Percentiles rank a stretch among this genome's conserved stretches.
These are phyloP conservation scores for Okamejei kenojei DNA, from an alignment of 2,797 vertebrate genomes.

Conservation along the genomic window DNA sequence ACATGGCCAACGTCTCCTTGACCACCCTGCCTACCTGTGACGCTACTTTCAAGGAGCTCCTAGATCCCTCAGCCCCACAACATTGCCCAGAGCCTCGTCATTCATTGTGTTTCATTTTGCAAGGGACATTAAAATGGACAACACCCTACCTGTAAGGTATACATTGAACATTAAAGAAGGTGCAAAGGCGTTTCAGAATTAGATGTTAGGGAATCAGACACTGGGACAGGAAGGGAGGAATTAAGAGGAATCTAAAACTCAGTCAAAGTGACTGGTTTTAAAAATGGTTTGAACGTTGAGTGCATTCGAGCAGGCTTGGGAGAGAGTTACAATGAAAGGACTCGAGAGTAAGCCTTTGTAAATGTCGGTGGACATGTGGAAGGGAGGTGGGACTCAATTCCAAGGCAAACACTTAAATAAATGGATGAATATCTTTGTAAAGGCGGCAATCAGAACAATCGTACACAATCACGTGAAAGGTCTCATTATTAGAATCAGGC, in stretches of 20 bases:
- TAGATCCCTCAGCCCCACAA: no score
- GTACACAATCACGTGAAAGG: not conserved
- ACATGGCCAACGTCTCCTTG: no score
- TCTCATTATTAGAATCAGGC: not conserved
- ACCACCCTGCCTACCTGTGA: no score
- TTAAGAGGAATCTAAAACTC: not conserved
- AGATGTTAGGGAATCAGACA: not conserved
- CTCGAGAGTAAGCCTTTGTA: not conserved
- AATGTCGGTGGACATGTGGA: not conserved
- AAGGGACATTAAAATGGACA: not conserved
- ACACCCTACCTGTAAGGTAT: not conserved
- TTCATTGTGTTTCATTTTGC: not conserved
- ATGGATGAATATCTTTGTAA: not conserved
- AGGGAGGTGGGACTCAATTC: not conserved
- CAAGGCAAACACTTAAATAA: not conserved
- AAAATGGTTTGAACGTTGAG: not conserved
- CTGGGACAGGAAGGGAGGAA: not conserved
- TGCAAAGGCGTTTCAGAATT: not conserved
- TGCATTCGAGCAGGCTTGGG: not conserved
- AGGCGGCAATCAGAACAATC: not conserved
- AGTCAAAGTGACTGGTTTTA: not conserved
- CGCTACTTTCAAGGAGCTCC: no score
- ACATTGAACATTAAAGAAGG: not conserved
- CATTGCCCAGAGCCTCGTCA: no score
- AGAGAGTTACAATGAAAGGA: not conserved